Conservation (phyloP, 2,888 invertebrate genomes). For the Acanthosepion esculentum region DNA sequence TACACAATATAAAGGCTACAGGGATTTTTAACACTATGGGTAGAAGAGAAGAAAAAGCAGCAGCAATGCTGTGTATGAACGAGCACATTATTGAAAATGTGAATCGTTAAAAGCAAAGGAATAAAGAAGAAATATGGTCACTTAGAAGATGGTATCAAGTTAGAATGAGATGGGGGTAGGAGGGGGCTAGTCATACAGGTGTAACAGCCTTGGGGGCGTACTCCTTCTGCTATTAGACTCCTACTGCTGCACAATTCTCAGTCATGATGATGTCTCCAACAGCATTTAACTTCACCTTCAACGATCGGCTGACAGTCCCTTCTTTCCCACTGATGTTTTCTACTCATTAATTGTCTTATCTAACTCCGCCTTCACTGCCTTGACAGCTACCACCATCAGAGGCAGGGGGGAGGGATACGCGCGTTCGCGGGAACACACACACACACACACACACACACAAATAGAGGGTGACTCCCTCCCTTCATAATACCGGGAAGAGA, state of each 20-base stretch:
- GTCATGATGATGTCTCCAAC: background rate
- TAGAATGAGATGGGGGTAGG: background rate
- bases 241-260: constrained; percentile 16
- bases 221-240: constrained; percentile 3
- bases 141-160: background rate
- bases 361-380: background rate
- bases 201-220: constrained; percentile 22
- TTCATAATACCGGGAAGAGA: background rate
- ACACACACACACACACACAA: background rate
- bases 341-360: constrained; percentile 22
- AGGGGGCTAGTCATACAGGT: constrained; percentile 33
- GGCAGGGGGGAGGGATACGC: background rate
- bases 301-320: background rate
- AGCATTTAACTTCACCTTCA: constrained; percentile 33
- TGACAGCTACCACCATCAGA: background rate
- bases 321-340: constrained; percentile 18
- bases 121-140: constrained; percentile 7
- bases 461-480: constrained; percentile 18
- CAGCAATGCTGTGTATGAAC: background rate
- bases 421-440: background rate
- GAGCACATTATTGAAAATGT: constrained; percentile 13
- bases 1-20: background rate
- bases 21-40: background rate
- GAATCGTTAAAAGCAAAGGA: background rate
- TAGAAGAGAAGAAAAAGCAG: background rate